Evolutionary conservation across 2,888 invertebrate genomes (phyloP).

Genomic region (Euphydryas editha): DNA sequence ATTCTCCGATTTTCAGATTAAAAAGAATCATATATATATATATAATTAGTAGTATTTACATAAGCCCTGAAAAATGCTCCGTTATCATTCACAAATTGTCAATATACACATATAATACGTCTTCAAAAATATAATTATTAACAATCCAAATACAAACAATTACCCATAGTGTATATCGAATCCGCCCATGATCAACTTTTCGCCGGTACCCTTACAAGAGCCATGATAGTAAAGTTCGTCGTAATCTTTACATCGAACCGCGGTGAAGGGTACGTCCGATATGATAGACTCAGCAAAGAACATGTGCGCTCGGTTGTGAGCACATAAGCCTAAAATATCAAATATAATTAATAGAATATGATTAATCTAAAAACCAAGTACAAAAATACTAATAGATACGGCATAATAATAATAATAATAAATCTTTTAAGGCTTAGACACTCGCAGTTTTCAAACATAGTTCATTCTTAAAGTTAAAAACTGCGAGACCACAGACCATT

Average conservation of each 20-base stretch:
- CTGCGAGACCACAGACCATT: too few relatives aligned
- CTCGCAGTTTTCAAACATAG: too few relatives aligned
- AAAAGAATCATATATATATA: too few relatives aligned
- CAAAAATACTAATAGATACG: neutral
- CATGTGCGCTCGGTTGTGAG: slow-evolving; percentile 81
- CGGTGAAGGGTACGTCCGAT: slow-evolving; percentile 73
- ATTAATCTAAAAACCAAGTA: neutral
- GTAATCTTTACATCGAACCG: slow-evolving; percentile 72
- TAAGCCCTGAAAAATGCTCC: too few relatives aligned
- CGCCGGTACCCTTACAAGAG: slow-evolving; percentile 75
- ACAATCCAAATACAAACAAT: slow-evolving; percentile 18
- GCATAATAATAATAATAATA: neutral
- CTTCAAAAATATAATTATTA: neutral
- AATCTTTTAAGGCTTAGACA: neutral
- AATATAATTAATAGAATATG: neutral
- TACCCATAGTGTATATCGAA: slow-evolving; percentile 80
- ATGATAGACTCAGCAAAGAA: slow-evolving; percentile 81
- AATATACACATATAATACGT: too few relatives aligned
- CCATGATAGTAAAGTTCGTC: slow-evolving; percentile 73
- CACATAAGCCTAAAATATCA: slow-evolving; percentile 71
- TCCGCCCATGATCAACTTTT: slow-evolving; percentile 79
- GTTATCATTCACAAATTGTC: too few relatives aligned
- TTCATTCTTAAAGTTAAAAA: too few relatives aligned
- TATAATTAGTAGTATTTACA: too few relatives aligned
- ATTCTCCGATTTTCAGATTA: too few relatives aligned